Evolutionary conservation across 2,888 invertebrate genomes (phyloP).

Genomic region (Thera obeliscata): DNA sequence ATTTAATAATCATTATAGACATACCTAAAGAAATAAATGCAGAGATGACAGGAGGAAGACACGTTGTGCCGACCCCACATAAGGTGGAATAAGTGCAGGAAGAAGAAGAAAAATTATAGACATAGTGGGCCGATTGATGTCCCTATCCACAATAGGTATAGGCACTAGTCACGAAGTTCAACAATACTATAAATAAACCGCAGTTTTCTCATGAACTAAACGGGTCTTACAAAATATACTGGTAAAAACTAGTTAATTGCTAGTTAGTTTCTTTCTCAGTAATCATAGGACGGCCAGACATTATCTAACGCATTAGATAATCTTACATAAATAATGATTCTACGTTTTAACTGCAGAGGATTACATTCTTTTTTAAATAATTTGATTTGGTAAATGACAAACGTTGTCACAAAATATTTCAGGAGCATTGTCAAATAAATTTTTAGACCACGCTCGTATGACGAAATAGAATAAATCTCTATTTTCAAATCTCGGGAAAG

Average conservation of each 20-base stretch:
- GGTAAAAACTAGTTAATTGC: slow-evolving; percentile 19
- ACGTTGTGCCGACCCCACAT: too few species aligned
- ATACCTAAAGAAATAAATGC: too few species aligned
- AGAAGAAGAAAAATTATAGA: too few species aligned
- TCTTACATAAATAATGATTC: slow-evolving; percentile 7
- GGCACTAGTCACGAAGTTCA: slow-evolving; percentile 17
- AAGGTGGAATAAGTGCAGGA: too few species aligned
- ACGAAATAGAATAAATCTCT: too few species aligned
- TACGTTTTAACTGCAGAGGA: background rate
- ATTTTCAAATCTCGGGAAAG: too few species aligned
- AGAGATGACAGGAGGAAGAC: too few species aligned
- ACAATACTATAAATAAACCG: slow-evolving; percentile 21
- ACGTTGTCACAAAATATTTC: too few species aligned
- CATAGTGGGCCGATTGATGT: slow-evolving; percentile 16
- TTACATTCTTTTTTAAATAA: background rate
- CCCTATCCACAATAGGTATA: slow-evolving; percentile 10
- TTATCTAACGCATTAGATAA: slow-evolving; percentile 5
- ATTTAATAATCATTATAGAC: too few species aligned
- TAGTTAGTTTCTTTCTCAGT: slow-evolving; percentile 20
- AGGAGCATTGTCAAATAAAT: too few species aligned
- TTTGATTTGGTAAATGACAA: too few species aligned
- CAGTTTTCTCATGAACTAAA: slow-evolving; percentile 23
- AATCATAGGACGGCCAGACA: slow-evolving; percentile 17
- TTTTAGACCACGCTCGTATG: too few species aligned
- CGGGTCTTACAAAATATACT: slow-evolving; percentile 15